Conservation (phyloP, 2,113 vertebrate species). For the Chionomys nivalis region DNA sequence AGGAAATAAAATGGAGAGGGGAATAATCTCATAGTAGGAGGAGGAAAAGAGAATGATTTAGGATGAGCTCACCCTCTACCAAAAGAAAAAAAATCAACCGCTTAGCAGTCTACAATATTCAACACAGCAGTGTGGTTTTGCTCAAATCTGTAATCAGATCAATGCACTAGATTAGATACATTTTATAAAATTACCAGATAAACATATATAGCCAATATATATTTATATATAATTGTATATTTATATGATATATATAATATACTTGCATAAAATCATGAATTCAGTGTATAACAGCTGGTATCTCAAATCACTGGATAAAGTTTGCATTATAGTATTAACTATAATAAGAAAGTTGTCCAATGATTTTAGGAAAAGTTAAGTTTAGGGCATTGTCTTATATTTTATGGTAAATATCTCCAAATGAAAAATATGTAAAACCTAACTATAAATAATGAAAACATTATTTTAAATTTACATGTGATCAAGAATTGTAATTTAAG, state of each 20-base stretch:
- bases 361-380: background rate
- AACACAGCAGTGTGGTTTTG: background rate
- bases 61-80: too few species aligned
- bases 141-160: background rate
- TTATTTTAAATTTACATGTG: background rate
- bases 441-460: background rate
- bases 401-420: background rate
- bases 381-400: background rate
- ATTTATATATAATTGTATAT: background rate
- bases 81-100: background rate
- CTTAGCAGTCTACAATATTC: background rate
- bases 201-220: too few species aligned
- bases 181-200: background rate
- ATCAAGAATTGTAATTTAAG: background rate
- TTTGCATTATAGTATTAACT: background rate
- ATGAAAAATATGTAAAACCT: background rate
- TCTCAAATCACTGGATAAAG: background rate
- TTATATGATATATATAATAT: background rate
- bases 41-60: background rate
- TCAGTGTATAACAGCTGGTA: background rate
- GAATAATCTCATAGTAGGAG: background rate
- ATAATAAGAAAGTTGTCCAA: background rate
- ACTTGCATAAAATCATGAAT: background rate
- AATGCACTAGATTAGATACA: background rate
- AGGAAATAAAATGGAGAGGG: background rate